Percentiles rank a stretch among this genome's conserved stretches.
These are phyloP conservation scores for Lasiurus borealis DNA, from an alignment of 2,113 vertebrate genomes.

Conservation along the genomic window DNA sequence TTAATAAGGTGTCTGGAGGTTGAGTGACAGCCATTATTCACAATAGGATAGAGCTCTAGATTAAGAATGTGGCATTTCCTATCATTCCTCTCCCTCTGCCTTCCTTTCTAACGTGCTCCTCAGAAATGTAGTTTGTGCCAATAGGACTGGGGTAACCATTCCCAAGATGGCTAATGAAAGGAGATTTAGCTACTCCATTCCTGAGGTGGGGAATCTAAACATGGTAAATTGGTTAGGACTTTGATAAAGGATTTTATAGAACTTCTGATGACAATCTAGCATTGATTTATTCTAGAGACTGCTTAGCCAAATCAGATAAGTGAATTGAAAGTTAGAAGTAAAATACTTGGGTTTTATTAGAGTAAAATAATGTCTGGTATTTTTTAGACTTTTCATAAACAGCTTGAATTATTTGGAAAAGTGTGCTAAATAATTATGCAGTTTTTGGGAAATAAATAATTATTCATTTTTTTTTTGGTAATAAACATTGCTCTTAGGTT, in stretches of 20 bases:
- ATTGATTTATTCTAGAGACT: conserved; percentile 22
- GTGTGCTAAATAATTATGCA: conserved; percentile 59
- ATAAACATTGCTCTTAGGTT: conserved; percentile 34
- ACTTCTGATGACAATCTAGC: background rate
- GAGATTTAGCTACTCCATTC: background rate
- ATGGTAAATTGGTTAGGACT: background rate
- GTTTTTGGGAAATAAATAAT: background rate
- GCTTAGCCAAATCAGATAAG: background rate
- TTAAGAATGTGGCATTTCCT: background rate
- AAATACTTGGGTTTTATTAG: conserved; percentile 12
- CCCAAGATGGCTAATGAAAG: background rate
- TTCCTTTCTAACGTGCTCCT: conserved; percentile 1
- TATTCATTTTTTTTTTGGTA: conserved; percentile 43
- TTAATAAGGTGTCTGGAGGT: background rate
- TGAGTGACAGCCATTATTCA: background rate
- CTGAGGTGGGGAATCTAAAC: background rate
- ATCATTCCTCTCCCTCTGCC: background rate
- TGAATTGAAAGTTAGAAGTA: conserved; percentile 37
- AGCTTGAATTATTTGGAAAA: conserved; percentile 59
- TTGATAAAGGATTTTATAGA: background rate
- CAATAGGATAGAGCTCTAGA: background rate
- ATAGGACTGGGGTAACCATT: background rate
- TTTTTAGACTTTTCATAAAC: conserved; percentile 63
- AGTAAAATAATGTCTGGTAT: conserved; percentile 37
- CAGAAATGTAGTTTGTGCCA: background rate